Evolutionary conservation across 92 coral and sea anemone species (phyloP).

Genomic region (Heliopora coerulea): DNA sequence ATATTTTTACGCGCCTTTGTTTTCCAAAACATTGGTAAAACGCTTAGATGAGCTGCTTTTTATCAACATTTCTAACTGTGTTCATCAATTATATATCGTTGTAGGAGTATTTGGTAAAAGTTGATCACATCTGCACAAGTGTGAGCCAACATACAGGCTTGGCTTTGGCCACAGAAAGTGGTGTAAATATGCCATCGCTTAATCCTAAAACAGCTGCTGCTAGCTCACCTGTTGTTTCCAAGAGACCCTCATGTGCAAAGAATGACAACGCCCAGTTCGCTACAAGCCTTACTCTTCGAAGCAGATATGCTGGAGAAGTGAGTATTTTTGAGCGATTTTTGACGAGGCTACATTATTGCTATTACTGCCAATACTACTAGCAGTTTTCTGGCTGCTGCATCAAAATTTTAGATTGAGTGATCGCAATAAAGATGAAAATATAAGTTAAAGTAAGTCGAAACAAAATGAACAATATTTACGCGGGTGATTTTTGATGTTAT

Average conservation of each 20-base stretch:
- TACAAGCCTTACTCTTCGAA: conserved; percentile 74
- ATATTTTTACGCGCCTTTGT: neutral
- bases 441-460: too few species aligned
- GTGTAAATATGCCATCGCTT: conserved; percentile 69
- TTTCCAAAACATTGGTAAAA: neutral
- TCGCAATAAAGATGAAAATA: too few species aligned
- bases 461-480: too few species aligned
- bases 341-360: neutral
- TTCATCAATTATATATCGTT: neutral
- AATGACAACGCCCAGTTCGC: conserved; percentile 73
- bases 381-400: too few species aligned
- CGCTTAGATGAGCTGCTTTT: neutral
- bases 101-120: conserved; percentile 87
- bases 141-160: conserved; percentile 81
- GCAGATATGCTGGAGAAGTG: conserved; percentile 89
- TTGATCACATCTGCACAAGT: conserved; percentile 62
- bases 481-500: too few species aligned
- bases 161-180: conserved; percentile 87
- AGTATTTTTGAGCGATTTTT: too few species aligned
- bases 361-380: too few species aligned
- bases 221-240: conserved; percentile 67
- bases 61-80: neutral
- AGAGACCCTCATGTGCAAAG: conserved; percentile 86
- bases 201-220: conserved; percentile 70
- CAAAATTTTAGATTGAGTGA: too few species aligned